Base-by-base conservation (phyloP, 2,113 vertebrate species). In the Tupaia chinensis region DNA sequence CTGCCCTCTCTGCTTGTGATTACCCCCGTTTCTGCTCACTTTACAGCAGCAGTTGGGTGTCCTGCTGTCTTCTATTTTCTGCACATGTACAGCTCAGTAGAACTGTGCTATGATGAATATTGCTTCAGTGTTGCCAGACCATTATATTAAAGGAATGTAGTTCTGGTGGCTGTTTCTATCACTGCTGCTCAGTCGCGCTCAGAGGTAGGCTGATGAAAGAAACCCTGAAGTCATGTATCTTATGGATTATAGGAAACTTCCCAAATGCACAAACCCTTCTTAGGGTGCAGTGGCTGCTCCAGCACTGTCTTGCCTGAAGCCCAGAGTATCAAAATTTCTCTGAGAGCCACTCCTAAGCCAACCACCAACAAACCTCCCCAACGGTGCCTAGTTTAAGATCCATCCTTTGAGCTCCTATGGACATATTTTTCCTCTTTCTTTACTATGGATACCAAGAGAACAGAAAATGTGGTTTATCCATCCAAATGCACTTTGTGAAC, bases 1-100 rank as follows among this genome's bases (percentile, higher is more conserved):
- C 34, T 94, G 93, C 95, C 95, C 95, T 94, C 89, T 95, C 95
- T 95, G 95, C 86, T 95, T 96, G 83, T 10, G 27, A 91, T 96
- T 96, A 94, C 25, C 68, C 93, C 86, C 60, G 25, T 72, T 95
- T 93, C 91, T 69, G 88, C 63, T 97, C 82, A 81, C 70, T 97
- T 97, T 97, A 76, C 76, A 97, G 74, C 10, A 84, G 77, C 79
- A 69, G 9, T 85, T n/a, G 29, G 22, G 2, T 78, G 7, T 70
- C 89, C 91, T 87, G 94, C 96, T 95, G 94, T 72, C 89, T 94
- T 89, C 89, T 87, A 91, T 94, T 95, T 97, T 87, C 91, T 91
- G 86, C 83, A 91, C 94, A 94, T 78, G 91, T 94, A 79, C 76
- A 87, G 34, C 89, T 86, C 58, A 53, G 93, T 56, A 89, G 88